These are phyloP conservation scores for Clusia tigrina DNA, from an alignment of 2,888 invertebrate species.

Conservation along the genomic window DNA sequence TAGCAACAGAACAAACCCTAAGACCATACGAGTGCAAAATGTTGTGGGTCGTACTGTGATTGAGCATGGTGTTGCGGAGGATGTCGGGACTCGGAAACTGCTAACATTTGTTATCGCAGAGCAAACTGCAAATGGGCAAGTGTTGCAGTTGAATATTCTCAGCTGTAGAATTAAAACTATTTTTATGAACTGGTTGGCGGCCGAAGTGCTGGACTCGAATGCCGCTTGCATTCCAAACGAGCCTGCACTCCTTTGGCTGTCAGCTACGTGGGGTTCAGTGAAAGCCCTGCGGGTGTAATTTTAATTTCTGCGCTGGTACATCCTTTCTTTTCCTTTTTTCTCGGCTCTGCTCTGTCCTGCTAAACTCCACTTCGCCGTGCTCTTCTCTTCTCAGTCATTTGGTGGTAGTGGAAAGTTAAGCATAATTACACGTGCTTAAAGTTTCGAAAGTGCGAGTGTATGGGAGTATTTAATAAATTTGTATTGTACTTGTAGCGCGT, in stretches of 20 bases:
- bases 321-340: conserved; percentile 4
- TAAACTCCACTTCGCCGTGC: too few species aligned
- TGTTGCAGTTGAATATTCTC: background rate
- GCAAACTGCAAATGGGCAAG: conserved; percentile 9
- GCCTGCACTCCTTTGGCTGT: conserved; percentile 7
- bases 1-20: too few species aligned
- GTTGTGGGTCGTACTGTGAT: too few species aligned
- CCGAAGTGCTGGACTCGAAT: too few species aligned
- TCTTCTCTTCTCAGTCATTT: too few species aligned
- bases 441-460: background rate
- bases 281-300: conserved; percentile 57
- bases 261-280: conserved; percentile 13
- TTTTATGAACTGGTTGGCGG: conserved; percentile 19
- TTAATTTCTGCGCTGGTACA: conserved; percentile 50
- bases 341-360: background rate
- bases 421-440: conserved; percentile 28
- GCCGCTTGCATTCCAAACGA: background rate
- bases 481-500: background rate
- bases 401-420: conserved; percentile 27
- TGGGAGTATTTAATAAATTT: background rate
- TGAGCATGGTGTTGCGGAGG: too few species aligned
- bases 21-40: too few species aligned
- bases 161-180: conserved; percentile 8
- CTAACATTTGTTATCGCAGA: too few species aligned
- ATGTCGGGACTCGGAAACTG: too few species aligned